A percentile compares a stretch with the other conserved stretches of the same genome.
These are phyloP conservation scores for Zelostemma sp. DNA, from an alignment of 1,140 invertebrate species.

Conservation along the genomic window DNA sequence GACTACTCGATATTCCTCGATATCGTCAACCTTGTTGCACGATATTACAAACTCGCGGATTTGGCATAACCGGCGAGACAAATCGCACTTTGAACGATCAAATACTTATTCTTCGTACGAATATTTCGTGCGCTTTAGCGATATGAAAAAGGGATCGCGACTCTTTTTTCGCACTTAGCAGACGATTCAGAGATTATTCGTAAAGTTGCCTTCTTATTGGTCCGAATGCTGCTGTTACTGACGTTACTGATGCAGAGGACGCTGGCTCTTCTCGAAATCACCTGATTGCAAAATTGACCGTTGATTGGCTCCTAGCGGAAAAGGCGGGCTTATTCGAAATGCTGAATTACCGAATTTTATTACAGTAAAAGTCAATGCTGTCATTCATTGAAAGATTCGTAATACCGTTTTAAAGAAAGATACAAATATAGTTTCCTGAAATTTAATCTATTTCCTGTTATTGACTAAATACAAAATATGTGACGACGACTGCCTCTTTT, in stretches of 20 bases:
- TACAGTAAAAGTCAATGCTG: too few relatives aligned
- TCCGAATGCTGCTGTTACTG: background rate
- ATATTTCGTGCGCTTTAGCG: too few relatives aligned
- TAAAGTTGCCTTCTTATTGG: background rate
- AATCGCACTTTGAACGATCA: background rate
- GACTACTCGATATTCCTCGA: background rate
- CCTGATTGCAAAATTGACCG: background rate
- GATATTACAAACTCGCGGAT: background rate
- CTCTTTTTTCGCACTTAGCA: slow-evolving; percentile 2
- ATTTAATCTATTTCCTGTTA: too few relatives aligned
- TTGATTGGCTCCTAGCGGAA: slow-evolving; percentile 1
- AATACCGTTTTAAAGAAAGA: too few relatives aligned
- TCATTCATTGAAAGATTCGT: too few relatives aligned
- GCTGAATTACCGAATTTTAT: too few relatives aligned
- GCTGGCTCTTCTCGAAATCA: background rate
- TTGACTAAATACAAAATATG: too few relatives aligned
- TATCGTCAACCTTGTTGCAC: background rate
- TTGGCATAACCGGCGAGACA: background rate
- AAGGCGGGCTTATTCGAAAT: too few relatives aligned
- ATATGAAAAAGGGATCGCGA: too few relatives aligned
- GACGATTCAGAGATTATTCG: slow-evolving; percentile 3
- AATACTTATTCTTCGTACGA: too few relatives aligned
- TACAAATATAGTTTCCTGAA: too few relatives aligned
- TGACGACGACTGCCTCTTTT: too few relatives aligned
- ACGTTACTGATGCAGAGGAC: background rate